phyloP scores from a whole-genome alignment of 2,797 vertebrate genomes.

The Setipinna tenuifilis region DNA sequence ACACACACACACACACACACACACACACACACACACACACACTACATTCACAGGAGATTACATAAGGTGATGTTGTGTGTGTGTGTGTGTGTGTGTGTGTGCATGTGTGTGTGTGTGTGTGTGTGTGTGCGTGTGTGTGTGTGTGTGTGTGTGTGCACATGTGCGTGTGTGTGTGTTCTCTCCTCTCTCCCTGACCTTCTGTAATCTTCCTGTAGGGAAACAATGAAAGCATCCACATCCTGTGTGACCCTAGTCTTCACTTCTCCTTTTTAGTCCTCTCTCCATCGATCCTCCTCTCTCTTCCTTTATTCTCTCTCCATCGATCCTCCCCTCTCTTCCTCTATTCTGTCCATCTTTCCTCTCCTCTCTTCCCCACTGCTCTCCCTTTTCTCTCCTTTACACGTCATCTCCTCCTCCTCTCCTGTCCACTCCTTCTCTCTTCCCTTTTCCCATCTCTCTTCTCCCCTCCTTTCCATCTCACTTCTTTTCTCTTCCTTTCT shows the following conservation, averaged over 20 bases:
- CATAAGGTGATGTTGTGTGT: background rate
- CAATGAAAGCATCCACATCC: background rate
- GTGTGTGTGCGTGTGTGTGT: background rate
- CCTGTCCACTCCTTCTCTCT: slow-evolving; percentile 46
- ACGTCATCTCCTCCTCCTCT: slow-evolving; percentile 56
- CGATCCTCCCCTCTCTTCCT: too few species aligned
- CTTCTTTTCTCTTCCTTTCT: slow-evolving; percentile 49
- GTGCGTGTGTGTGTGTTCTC: background rate
- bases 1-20: too few species aligned
- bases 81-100: background rate
- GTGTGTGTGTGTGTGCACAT: slow-evolving; percentile 1
- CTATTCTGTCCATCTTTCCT: too few species aligned
- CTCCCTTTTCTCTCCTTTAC: slow-evolving; percentile 34
- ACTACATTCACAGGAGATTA: background rate
- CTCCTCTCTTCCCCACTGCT: too few species aligned
- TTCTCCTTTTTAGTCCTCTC: slow-evolving; percentile 38
- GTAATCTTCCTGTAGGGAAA: background rate
- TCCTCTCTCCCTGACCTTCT: background rate
- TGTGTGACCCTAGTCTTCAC: slow-evolving; percentile 34
- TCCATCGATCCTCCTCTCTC: too few species aligned
- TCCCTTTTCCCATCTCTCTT: background rate
- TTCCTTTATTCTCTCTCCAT: too few species aligned
- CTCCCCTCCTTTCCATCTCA: slow-evolving; percentile 34
- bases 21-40: too few species aligned
- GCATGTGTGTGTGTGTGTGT: slow-evolving; percentile 19